Conservation (phyloP, 2,113 vertebrate species). For the Anthoscopus minutus region DNA sequence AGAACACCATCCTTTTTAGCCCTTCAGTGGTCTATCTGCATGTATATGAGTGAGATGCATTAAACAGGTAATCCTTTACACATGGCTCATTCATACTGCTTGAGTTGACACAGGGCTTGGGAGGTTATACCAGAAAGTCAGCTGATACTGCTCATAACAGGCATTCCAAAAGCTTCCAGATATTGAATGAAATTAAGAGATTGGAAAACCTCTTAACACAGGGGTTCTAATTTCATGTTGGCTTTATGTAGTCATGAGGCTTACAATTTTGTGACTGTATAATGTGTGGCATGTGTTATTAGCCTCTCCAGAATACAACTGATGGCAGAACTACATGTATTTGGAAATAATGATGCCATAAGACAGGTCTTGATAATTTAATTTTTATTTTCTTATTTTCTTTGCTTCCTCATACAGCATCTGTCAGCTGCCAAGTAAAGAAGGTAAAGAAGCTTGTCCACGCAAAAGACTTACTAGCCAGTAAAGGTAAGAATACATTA, state of each 20-base stretch:
- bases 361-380: not conserved
- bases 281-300: not conserved
- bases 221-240: not conserved
- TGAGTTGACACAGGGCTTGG: not conserved
- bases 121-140: not conserved
- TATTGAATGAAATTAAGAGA: not conserved
- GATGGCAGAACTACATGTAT: not conserved
- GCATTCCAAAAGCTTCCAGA: not conserved
- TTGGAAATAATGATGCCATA: not conserved
- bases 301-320: not conserved
- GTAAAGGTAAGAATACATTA: conserved; percentile 34
- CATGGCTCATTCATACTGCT: not conserved
- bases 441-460: conserved; percentile 62
- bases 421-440: conserved; percentile 77
- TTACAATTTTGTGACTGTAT: not conserved
- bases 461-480: conserved; percentile 79
- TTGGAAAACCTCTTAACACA: not conserved
- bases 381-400: not conserved
- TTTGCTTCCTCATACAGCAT: conserved; percentile 71
- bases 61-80: not conserved
- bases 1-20: not conserved
- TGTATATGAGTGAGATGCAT: not conserved
- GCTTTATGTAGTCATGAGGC: not conserved
- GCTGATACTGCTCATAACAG: not conserved
- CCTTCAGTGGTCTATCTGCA: not conserved